Percentiles rank a stretch among this genome's conserved stretches.
Evolutionary conservation across 2,888 invertebrate genomes (phyloP).

Genomic region (Heteropelma amictum): DNA sequence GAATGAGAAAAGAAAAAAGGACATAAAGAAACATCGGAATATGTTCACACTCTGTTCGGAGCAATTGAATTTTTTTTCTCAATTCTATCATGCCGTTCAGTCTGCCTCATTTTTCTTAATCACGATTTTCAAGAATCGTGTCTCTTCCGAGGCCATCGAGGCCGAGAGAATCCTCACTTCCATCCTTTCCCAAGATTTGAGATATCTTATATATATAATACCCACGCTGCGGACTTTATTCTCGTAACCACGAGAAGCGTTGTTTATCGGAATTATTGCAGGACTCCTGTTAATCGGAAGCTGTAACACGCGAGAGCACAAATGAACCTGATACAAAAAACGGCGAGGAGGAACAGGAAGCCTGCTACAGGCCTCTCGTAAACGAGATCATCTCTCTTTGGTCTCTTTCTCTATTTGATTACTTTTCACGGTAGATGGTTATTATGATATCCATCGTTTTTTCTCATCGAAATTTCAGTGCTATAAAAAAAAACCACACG

Average conservation of each 20-base stretch:
- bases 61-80: conserved; percentile 40
- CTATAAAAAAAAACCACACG: conserved; percentile 59
- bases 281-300: conserved; percentile 40
- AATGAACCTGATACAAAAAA: conserved; percentile 25
- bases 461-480: conserved; percentile 24
- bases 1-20: conserved; percentile 39
- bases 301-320: conserved; percentile 39
- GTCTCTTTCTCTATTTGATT: conserved; percentile 31
- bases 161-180: conserved; percentile 39
- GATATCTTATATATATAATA: conserved; percentile 43
- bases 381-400: conserved; percentile 14
- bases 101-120: neutral
- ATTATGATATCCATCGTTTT: conserved; percentile 52
- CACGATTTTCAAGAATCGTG: conserved; percentile 20
- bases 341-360: neutral
- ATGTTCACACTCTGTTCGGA: conserved; percentile 10
- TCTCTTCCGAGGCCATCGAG: conserved; percentile 2
- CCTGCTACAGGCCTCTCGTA: neutral
- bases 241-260: conserved; percentile 5
- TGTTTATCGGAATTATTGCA: conserved; percentile 11
- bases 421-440: conserved; percentile 24
- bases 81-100: neutral
- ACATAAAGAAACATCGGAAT: neutral
- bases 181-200: conserved; percentile 47
- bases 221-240: conserved; percentile 22